phyloP scores from a whole-genome alignment of 2,113 vertebrate genomes.

The Xenotilapia flavipinnis region DNA sequence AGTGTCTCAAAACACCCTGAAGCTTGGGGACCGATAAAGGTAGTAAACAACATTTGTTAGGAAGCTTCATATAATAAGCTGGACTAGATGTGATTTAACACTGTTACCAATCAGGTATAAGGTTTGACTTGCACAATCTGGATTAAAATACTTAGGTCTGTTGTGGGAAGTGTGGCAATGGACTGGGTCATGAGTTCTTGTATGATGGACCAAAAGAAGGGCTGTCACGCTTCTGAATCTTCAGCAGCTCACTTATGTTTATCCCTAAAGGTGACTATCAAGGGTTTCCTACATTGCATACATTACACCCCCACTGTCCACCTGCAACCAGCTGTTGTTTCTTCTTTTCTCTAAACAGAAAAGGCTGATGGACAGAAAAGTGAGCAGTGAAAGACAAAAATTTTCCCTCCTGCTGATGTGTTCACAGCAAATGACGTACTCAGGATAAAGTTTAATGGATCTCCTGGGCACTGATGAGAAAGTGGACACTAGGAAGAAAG shows the following conservation, averaged over 20 bases:
- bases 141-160: neutral
- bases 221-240: conserved; percentile 93
- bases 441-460: conserved; percentile 69
- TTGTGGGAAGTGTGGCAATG: conserved; percentile 76
- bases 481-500: conserved; percentile 33
- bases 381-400: conserved; percentile 11
- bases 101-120: neutral
- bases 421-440: conserved; percentile 74
- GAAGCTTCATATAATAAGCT: neutral
- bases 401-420: neutral
- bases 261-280: conserved; percentile 75
- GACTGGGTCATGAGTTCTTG: conserved; percentile 86
- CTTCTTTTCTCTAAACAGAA: conserved; percentile 42
- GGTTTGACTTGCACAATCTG: neutral
- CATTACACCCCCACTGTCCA: neutral
- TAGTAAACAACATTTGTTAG: neutral
- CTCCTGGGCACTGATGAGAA: conserved; percentile 69
- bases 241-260: conserved; percentile 88
- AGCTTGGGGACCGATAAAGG: conserved; percentile 52
- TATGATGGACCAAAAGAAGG: conserved; percentile 77
- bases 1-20: conserved; percentile 77
- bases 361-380: conserved; percentile 61
- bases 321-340: neutral
- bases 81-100: neutral
- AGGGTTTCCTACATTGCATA: neutral